A percentile compares a stretch with the other conserved stretches of the same genome.
phyloP scores from a whole-genome alignment of 2,113 vertebrate genomes.

The Tachysurus vachellii region DNA sequence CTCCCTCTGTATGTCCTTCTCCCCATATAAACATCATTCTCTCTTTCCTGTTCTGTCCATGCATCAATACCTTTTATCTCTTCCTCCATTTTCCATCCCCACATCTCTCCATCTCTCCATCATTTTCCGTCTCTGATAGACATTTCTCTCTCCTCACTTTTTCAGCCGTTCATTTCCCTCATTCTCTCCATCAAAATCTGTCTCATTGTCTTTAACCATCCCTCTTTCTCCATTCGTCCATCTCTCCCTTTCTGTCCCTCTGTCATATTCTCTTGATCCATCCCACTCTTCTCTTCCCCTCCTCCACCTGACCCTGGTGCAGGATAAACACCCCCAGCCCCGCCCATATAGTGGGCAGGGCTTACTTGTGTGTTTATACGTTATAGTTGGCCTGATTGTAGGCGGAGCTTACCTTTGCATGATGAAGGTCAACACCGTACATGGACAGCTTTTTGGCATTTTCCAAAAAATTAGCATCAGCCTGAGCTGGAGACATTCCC shows the following conservation, averaged over 20 bases:
- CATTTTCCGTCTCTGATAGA: not conserved
- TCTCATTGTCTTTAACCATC: not conserved
- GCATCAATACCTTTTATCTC: not conserved
- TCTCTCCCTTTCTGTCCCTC: not conserved
- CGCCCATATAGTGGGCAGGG: not conserved
- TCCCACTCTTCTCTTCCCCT: not conserved
- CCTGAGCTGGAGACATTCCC: constrained; percentile 94
- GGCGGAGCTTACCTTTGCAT: constrained; percentile 84
- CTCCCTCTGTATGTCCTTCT: not conserved
- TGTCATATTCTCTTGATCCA: no score
- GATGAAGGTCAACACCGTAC: constrained; percentile 97
- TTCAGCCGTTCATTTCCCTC: not conserved
- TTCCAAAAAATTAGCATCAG: constrained; percentile 94
- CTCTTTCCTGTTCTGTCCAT: not conserved
- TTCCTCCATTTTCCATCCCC: not conserved
- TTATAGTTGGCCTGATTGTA: not conserved
- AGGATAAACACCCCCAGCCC: no score
- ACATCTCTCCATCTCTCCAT: not conserved
- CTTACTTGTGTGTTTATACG: not conserved
- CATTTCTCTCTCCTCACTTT: not conserved
- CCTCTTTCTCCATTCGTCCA: not conserved
- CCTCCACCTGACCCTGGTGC: constrained; percentile 4
- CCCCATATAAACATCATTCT: not conserved
- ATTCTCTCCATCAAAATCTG: not conserved
- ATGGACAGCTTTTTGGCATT: constrained; percentile 98